Evolutionary conservation across 37 sponge, comb jelly and placozoan genomes (phyloP).

Genomic region (Amphimedon queenslandica): DNA sequence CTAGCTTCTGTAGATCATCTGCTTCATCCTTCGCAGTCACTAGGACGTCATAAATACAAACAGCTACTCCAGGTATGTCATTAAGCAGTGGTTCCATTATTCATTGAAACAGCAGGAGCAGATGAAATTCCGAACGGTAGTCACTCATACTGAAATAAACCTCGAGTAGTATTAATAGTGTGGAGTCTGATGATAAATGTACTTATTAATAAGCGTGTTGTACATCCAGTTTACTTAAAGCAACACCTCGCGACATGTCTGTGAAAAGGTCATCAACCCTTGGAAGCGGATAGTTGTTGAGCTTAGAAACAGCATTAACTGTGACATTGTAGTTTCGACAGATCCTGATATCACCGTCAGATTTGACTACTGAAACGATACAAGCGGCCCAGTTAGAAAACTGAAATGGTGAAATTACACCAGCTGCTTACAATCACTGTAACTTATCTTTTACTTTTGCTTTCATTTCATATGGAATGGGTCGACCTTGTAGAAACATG

Average conservation of each 20-base stretch:
- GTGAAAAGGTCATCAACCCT: background rate
- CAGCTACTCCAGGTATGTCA: too few species aligned
- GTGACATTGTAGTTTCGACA: background rate
- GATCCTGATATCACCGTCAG: background rate
- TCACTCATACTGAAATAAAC: background rate
- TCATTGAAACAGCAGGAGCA: background rate
- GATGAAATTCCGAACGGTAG: background rate
- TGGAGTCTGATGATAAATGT: background rate
- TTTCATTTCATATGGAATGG: constrained; percentile 19
- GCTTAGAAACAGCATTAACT: background rate
- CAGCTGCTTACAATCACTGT: background rate
- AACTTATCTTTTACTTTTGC: constrained; percentile 12
- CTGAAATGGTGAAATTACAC: background rate
- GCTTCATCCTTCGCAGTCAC: too few species aligned
- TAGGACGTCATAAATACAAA: too few species aligned
- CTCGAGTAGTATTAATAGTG: background rate
- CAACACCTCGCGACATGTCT: background rate
- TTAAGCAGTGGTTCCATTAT: too few species aligned
- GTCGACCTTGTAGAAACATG: constrained; percentile 7
- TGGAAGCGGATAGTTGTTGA: background rate
- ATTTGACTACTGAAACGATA: background rate
- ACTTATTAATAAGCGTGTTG: background rate
- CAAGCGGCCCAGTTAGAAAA: background rate
- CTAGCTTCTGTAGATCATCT: too few species aligned
- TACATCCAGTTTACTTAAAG: background rate